phyloP scores from a whole-genome alignment of 2,797 vertebrate species.

The Halcyon badia region DNA sequence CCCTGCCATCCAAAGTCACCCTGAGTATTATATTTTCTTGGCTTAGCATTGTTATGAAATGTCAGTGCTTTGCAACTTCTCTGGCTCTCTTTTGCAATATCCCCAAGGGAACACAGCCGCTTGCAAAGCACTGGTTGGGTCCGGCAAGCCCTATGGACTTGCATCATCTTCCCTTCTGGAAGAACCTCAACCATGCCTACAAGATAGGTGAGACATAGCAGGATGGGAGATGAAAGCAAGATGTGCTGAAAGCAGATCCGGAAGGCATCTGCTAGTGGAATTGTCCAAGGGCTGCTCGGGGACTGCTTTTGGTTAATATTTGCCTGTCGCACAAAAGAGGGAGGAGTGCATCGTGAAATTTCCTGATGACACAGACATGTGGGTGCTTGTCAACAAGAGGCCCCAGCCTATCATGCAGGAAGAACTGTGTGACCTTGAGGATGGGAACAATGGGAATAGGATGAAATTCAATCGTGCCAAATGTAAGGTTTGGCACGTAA shows the following conservation, averaged over 20 bases:
- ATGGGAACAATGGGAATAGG: conserved; percentile 58
- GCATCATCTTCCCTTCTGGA: background rate
- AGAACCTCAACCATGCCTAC: background rate
- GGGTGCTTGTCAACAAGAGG: conserved; percentile 25
- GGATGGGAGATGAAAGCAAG: background rate
- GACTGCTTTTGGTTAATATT: conserved; percentile 1
- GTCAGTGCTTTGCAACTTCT: conserved; percentile 5
- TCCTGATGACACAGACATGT: conserved; percentile 57
- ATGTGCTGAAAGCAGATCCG: background rate
- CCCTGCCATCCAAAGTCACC: background rate
- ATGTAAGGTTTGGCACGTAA: conserved; percentile 49
- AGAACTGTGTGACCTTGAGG: conserved; percentile 39
- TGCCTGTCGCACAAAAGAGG: conserved; percentile 53
- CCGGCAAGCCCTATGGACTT: accelerated
- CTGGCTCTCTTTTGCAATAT: conserved; percentile 46
- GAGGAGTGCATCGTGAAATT: conserved; percentile 38
- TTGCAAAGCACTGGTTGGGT: background rate
- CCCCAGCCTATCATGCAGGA: conserved; percentile 63
- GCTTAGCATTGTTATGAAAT: conserved; percentile 61
- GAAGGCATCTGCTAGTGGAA: background rate
- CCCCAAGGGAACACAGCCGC: background rate
- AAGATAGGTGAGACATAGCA: background rate
- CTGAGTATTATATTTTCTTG: conserved; percentile 41
- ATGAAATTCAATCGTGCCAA: conserved; percentile 5
- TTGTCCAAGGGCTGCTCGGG: background rate